These are phyloP conservation scores for Creontiades dilutus DNA, from an alignment of 2,888 invertebrate species.

Conservation along the genomic window DNA sequence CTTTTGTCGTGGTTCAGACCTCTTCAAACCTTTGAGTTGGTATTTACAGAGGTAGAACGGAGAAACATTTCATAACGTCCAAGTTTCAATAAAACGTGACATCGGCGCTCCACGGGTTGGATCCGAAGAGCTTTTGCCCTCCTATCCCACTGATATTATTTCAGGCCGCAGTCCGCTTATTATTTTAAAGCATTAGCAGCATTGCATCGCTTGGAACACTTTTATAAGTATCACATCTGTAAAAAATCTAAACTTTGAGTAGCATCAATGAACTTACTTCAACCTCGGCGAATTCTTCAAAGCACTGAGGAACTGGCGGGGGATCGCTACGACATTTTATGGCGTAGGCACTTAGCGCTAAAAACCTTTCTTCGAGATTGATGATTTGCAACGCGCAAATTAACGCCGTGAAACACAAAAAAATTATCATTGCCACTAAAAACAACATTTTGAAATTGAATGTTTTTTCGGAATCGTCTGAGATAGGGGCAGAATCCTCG, in stretches of 20 bases:
- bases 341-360: neutral
- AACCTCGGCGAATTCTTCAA: neutral
- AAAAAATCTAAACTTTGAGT: neutral
- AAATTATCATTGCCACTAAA: constrained; percentile 22
- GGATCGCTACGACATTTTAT: neutral
- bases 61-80: neutral
- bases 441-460: constrained; percentile 57
- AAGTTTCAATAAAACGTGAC: neutral
- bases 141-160: too few relatives aligned
- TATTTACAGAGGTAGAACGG: neutral
- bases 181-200: too few relatives aligned
- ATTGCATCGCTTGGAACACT: neutral
- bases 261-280: neutral
- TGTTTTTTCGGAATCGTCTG: neutral
- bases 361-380: constrained; percentile 47
- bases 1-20: constrained; percentile 7
- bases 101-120: neutral
- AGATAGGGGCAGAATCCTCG: neutral
- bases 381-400: constrained; percentile 48
- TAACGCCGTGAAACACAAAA: constrained; percentile 18
- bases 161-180: too few relatives aligned
- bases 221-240: neutral
- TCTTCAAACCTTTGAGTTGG: neutral
- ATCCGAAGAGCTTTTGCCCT: too few relatives aligned
- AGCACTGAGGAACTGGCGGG: neutral